phyloP scores from a whole-genome alignment of 1,140 invertebrate species.

The Pseudomyrmex pallidus region DNA sequence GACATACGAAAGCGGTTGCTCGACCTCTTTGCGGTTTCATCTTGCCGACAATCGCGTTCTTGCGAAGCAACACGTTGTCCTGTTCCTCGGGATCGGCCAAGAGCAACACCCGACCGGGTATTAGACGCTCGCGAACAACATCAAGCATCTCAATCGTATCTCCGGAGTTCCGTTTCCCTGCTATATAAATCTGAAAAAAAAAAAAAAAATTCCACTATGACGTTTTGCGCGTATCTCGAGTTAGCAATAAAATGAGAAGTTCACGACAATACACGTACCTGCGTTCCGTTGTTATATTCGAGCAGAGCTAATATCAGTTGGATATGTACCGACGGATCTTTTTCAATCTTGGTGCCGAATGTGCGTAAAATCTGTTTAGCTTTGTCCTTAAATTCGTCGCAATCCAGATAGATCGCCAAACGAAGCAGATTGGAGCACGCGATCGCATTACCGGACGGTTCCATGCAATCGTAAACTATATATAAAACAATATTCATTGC shows the following conservation, averaged over 20 bases:
- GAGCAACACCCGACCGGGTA: slow-evolving; percentile 90
- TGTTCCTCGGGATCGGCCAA: slow-evolving; percentile 86
- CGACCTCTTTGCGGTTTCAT: slow-evolving; percentile 84
- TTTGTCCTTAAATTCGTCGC: slow-evolving; percentile 86
- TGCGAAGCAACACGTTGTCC: slow-evolving; percentile 74
- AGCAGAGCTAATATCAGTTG: slow-evolving; percentile 92
- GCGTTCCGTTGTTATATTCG: slow-evolving; percentile 88
- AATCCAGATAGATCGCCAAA: slow-evolving; percentile 89
- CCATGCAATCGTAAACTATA: slow-evolving; percentile 96
- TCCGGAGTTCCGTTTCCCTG: slow-evolving; percentile 88
- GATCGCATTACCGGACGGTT: slow-evolving; percentile 96
- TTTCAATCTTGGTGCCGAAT: slow-evolving; percentile 87
- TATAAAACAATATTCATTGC: slow-evolving; percentile 74
- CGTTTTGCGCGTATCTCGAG: background rate
- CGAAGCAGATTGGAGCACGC: slow-evolving; percentile 93
- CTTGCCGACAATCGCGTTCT: slow-evolving; percentile 78
- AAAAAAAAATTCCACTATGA: slow-evolving; percentile 44
- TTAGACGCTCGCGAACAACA: slow-evolving; percentile 88
- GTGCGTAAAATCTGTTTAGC: slow-evolving; percentile 88
- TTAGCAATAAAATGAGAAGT: background rate
- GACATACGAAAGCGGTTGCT: slow-evolving; percentile 93
- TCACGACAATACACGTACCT: slow-evolving; percentile 83
- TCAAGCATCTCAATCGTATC: slow-evolving; percentile 89
- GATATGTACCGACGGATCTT: slow-evolving; percentile 87
- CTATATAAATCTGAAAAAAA: slow-evolving; percentile 88